phyloP scores from a whole-genome alignment of 2,888 invertebrate genomes.

The Arge pagana region DNA sequence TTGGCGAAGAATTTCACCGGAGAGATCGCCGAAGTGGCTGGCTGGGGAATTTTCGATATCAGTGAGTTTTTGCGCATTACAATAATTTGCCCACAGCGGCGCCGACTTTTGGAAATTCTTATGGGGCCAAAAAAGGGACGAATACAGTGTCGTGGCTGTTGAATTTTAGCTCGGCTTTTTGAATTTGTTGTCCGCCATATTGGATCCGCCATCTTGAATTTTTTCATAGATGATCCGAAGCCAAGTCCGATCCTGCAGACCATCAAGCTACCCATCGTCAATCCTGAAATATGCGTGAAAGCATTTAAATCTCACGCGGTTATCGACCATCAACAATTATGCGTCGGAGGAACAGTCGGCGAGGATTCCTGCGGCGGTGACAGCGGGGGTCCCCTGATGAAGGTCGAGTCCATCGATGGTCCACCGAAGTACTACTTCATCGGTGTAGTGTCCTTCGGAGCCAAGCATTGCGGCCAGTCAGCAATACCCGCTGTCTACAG shows the following conservation, averaged over 20 bases:
- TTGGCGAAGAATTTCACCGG: conserved; percentile 52
- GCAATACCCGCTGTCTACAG: conserved; percentile 76
- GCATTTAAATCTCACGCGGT: conserved; percentile 34
- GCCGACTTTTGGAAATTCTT: background rate
- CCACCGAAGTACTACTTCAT: conserved; percentile 63
- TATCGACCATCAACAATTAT: conserved; percentile 57
- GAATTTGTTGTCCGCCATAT: too few species aligned
- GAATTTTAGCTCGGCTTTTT: background rate
- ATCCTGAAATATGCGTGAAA: conserved; percentile 44
- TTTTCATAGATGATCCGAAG: conserved; percentile 34
- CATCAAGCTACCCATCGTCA: conserved; percentile 57
- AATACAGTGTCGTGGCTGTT: background rate
- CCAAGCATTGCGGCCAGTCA: conserved; percentile 61
- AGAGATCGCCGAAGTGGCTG: conserved; percentile 62
- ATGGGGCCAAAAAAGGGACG: background rate
- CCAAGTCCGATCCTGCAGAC: conserved; percentile 55
- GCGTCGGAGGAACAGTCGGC: conserved; percentile 64
- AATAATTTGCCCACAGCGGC: background rate
- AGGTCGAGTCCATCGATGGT: conserved; percentile 56
- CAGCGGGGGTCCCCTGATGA: conserved; percentile 65
- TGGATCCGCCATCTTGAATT: too few species aligned
- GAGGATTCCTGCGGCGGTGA: conserved; percentile 68
- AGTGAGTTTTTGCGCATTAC: conserved; percentile 42
- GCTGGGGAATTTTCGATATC: conserved; percentile 61
- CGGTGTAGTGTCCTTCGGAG: conserved; percentile 70